Evolutionary conservation across 1,140 invertebrate genomes (phyloP), one percentile per base, ranked within the genome.

Genomic region (Drosophila arawakana): DNA sequence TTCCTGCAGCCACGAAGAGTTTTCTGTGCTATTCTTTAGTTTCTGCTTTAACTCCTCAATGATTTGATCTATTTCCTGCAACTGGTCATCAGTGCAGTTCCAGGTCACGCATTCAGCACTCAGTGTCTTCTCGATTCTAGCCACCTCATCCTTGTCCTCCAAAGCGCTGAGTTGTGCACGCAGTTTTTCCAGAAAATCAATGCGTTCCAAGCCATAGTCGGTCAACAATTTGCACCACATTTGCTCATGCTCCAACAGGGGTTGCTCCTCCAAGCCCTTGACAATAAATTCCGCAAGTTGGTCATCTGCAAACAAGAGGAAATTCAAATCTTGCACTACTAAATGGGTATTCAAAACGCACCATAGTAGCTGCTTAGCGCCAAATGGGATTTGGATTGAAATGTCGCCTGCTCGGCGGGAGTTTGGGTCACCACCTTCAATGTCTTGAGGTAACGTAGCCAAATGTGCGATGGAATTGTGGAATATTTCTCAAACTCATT

Each of bases 141-240:
- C 4, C 4, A 7, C 7, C 3, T 73, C 35, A 0, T 46, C 21
- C 10, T 61, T 37, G 2, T 61, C 41, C 0, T 13, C 7, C 2
- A 62, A 6, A 0, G 8, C 4, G 2, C 10, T 0, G 0, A 77
- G 10, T 8, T 71, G 8, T 0, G 13, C 4, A 0, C 58, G 54
- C 10, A 76, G 18, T 18, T 61, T 63, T 0, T 35, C 7, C 0
- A 66, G 13, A 21, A 65, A 86, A 46, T 85, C 72, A 0, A 43
- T 46, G n/a, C 78, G 75, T 35, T 81, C 78, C 0, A 85, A 11
- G 1, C 77, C 55, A 44, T 85, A 85, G 21, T 85, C 82, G 6
- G 75, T 52, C n/a, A 85, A 8, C 15, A 86, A 8, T 3, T 77
- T 77, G 0, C 43, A 50, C 76, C 83, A 86, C 8, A 89, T 37